phyloP scores from a whole-genome alignment of 1,140 invertebrate genomes.

The Drosophila tristis region DNA sequence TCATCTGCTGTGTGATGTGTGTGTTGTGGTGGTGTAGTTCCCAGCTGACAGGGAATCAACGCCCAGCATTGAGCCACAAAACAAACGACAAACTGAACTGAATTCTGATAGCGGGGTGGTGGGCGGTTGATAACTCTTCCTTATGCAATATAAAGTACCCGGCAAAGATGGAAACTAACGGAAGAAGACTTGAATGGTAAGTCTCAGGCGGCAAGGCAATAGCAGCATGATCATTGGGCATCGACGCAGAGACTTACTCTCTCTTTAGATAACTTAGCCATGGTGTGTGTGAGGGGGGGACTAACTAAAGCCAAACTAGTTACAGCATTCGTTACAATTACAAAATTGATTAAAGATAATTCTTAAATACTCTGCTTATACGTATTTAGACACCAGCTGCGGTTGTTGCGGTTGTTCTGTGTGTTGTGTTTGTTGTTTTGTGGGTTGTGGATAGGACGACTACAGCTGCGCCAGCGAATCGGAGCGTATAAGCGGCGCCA shows the following conservation, averaged over 20 bases:
- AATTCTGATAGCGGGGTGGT: constrained; percentile 14
- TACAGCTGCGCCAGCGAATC: constrained; percentile 90
- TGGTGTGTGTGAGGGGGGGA: constrained; percentile 2
- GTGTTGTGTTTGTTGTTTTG: constrained; percentile 6
- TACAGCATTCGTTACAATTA: constrained; percentile 73
- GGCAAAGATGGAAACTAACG: neutral
- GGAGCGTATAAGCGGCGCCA: constrained; percentile 92
- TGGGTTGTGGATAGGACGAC: constrained; percentile 46
- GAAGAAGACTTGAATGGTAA: neutral
- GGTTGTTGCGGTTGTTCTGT: constrained; percentile 25
- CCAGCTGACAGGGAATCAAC: constrained; percentile 29
- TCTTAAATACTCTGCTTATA: constrained; percentile 50
- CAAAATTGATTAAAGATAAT: constrained; percentile 42
- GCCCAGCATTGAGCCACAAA: constrained; percentile 5
- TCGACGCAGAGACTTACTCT: too few species aligned
- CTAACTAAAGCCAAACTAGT: constrained; percentile 73
- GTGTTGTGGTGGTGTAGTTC: constrained; percentile 34
- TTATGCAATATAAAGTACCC: too few species aligned
- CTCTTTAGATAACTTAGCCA: too few species aligned
- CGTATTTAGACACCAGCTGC: constrained; percentile 57
- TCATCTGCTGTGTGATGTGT: constrained; percentile 30
- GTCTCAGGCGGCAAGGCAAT: too few species aligned
- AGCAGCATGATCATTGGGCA: too few species aligned
- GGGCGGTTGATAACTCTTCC: neutral
- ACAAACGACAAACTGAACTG: constrained; percentile 13